A percentile compares a stretch with the other conserved stretches of the same genome.
phyloP scores from a whole-genome alignment of 2,113 vertebrate genomes.

The Corythornis cristatus region DNA sequence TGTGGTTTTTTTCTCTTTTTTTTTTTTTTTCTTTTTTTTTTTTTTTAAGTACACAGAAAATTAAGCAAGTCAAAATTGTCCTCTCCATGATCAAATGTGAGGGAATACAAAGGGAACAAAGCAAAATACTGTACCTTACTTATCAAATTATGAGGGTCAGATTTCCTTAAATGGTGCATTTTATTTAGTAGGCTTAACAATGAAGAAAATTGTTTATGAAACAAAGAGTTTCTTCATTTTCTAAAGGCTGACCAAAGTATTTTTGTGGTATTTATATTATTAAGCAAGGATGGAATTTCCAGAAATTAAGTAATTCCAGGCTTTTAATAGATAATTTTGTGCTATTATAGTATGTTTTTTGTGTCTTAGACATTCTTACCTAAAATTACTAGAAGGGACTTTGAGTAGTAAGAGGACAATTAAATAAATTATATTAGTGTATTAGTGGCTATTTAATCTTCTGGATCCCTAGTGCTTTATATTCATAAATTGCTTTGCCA shows the following conservation, averaged over 20 bases:
- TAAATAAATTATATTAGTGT: slow-evolving; percentile 21
- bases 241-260: neutral
- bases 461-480: neutral
- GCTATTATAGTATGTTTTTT: neutral
- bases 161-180: neutral
- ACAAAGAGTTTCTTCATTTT: neutral
- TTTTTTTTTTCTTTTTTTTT: neutral
- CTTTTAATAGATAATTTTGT: slow-evolving; percentile 15
- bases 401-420: neutral
- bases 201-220: neutral
- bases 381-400: slow-evolving; percentile 17
- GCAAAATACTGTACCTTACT: neutral
- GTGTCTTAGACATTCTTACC: neutral
- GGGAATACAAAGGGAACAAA: neutral
- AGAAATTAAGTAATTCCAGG: neutral
- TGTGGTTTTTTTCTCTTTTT: too few relatives aligned
- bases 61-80: neutral
- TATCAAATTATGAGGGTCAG: neutral
- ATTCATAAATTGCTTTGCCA: neutral
- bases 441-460: slow-evolving; percentile 18
- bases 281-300: neutral
- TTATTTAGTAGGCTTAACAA: neutral
- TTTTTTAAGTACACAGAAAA: neutral
- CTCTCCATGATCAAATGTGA: neutral
- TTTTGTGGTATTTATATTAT: slow-evolving; percentile 1